Evolutionary conservation across 2,113 vertebrate species (phyloP).

Genomic region (Pedionomus torquatus): DNA sequence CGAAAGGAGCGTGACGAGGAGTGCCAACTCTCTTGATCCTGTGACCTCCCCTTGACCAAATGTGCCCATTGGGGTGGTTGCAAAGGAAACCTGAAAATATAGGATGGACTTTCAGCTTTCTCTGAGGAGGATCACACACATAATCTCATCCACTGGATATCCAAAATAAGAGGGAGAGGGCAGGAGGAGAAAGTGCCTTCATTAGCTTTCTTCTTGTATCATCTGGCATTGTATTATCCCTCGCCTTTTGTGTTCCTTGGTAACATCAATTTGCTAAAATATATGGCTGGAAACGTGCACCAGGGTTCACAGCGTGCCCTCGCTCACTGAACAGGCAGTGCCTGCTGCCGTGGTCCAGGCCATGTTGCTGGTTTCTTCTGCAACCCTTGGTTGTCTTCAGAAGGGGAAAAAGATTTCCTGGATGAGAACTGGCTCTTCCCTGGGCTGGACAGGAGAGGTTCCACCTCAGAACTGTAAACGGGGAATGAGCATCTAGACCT

Average conservation of each 20-base stretch:
- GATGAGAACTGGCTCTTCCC: background rate
- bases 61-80: background rate
- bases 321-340: background rate
- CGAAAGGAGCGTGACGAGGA: background rate
- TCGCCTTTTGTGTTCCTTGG: background rate
- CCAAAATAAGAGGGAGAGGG: background rate
- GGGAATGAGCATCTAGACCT: background rate
- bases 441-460: background rate
- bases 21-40: background rate
- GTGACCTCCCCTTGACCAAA: background rate
- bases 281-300: background rate
- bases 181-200: constrained; percentile 1
- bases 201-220: background rate
- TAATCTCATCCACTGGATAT: background rate
- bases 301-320: background rate
- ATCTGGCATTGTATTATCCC: background rate
- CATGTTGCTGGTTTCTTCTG: background rate
- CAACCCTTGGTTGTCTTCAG: background rate
- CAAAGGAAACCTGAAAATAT: background rate
- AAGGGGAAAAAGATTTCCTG: background rate
- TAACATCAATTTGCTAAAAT: background rate
- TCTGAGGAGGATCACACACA: background rate
- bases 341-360: background rate
- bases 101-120: background rate
- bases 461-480: background rate